Evolutionary conservation across 1,140 invertebrate species (phyloP), one percentile per base, ranked within the genome.

Genomic region (Platyscapa corneri): DNA sequence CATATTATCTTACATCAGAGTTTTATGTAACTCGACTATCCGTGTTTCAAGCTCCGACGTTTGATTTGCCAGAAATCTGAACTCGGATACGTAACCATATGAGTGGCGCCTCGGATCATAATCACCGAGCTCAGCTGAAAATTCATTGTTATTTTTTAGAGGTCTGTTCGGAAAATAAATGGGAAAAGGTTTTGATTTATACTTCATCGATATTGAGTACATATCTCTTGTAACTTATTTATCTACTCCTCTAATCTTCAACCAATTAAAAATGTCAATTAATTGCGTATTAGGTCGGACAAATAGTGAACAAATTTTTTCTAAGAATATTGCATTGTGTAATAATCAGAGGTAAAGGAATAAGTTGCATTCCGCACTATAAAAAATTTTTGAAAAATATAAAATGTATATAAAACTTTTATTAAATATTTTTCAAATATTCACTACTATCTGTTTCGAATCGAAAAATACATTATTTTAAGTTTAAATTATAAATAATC

Each of bases 91-190:
- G 91, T 99, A 99, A 34, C 97, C 98, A 20, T 96, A 95, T 5
- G 96, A 96, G 92, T 99, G 99, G 39, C 97, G 94, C 83, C 97
- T 94, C 37, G 96, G 95, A 93, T 99, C 98, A 93, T 98, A 99
- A 94, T 99, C 99, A 6, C 99, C 99, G 67, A 99, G 94, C 94
- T 99, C 99, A 88, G 99, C 98, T 99, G 94, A 80, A 95, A 94
- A 90, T 77, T 56, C 84, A 87, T 86, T 76, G 76, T 76, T 81
- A 49, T 27, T 46, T 53, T 77, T 83, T 46, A 76, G 18, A 67
- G 6, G 79, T 79, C 32, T 27, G 79, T 70, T 70, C 5, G 39
- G 3, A 27, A 46, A 64, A 83, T 75, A 46, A 64, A 53, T n/a
- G n/a, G 37, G 30, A 76, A 72, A 82, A 72, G 20, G n/a, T 32